Evolutionary conservation across 1,140 invertebrate species (phyloP), one percentile per base, ranked within the genome.

Genomic region (Drosophila prosaltans): DNA sequence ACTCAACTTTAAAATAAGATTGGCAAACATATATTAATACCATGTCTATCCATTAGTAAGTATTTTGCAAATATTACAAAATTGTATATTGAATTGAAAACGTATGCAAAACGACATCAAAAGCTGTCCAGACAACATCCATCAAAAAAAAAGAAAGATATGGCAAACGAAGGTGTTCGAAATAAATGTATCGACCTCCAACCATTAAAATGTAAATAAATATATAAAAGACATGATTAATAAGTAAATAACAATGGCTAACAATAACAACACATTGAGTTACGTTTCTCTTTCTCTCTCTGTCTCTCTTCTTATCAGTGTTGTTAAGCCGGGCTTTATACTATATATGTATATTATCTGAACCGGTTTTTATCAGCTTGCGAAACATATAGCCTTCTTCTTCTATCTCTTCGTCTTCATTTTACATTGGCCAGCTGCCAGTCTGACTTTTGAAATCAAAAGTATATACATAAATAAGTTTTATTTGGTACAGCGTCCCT

Each of bases 291-390:
- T 24, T 6, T 24, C 5, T 10, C 24, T 26, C 45, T 51, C 21
- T 51, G 21, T 51, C 8, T 51, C 45, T 9, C 9, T n/a, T 51
- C 6, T 51, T 51, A 51, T 51, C 45, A 51, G 45, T 21, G 21
- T 8, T 51, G 45, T 51, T 51, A 59, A 59, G 32, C 30, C 32
- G 16, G 32, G 1, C 3, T 36, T 36, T 36, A 36, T 36, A 36
- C 6, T 36, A 36, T 36, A 36, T 36, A 6, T 36, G 32, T 48
- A 24, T 48, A 51, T 51, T 24, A 9, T 6, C 10, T 51, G 55
- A 88, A 88, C 84, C 70, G 77, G 80, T 89, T 88, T 83, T 89
- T 83, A 89, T 83, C 84, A 88, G 80, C 63, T 88, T 89, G 84
- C 80, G 68, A 89, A 89, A 89, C 11, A 24, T 11, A 32, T 8